phyloP scores from a whole-genome alignment of 2,113 vertebrate genomes.

The Thinocorus orbignyianus region DNA sequence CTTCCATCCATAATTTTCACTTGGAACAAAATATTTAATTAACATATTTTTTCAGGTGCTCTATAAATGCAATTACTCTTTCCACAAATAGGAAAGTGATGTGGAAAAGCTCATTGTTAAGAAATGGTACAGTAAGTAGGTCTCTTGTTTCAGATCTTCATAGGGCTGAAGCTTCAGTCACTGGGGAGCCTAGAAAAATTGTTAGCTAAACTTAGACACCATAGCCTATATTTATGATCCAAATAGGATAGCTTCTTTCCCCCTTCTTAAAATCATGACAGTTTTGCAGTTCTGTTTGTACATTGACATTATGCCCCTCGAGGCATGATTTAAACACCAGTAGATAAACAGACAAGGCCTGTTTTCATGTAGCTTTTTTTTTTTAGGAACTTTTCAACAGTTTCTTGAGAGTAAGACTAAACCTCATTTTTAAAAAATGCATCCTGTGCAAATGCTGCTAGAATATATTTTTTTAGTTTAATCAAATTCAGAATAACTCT shows the following conservation, averaged over 20 bases:
- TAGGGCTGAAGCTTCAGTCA: neutral
- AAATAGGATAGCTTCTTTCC: accelerated
- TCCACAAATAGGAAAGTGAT: neutral
- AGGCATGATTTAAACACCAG: neutral
- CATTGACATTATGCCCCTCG: neutral
- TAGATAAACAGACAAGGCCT: neutral
- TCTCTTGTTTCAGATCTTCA: neutral
- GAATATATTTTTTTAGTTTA: neutral
- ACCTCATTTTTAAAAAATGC: neutral
- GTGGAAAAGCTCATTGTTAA: neutral
- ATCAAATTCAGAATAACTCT: neutral
- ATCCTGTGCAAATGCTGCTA: neutral
- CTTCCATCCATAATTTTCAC: neutral
- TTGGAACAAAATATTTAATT: neutral
- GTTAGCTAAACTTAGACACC: neutral
- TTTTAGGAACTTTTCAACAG: neutral
- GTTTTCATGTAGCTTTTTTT: neutral
- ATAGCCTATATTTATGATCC: neutral
- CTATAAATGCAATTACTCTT: neutral
- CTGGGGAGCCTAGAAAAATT: neutral
- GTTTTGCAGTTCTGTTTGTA: neutral
- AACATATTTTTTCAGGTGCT: neutral
- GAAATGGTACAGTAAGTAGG: neutral
- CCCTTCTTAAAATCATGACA: neutral
- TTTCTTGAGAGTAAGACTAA: neutral